Base-by-base conservation (phyloP, 2,888 invertebrate genomes). In the Scaptomyza reducta region DNA sequence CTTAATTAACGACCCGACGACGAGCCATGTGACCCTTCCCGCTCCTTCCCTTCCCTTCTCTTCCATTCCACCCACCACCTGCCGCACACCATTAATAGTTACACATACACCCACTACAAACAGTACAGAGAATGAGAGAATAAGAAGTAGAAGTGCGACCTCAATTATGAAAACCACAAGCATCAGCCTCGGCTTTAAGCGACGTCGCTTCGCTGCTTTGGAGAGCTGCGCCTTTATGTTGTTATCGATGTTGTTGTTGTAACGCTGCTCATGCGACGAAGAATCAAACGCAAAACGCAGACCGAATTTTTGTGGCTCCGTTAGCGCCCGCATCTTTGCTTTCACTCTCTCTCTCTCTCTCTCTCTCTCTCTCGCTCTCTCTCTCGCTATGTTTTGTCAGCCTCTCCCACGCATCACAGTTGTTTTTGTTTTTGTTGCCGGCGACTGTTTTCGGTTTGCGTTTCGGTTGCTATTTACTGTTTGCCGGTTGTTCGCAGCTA, bases 161-260 rank as follows among this genome's bases (percentile, higher is more conserved):
- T 80, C 86, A 86, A 83, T 84, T 86, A 86, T 84, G 86, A 86
- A 79, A 84, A 83, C 84, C 81, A 81, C 78, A 75, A 72, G 69
- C 74, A 55, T 59, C 77, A 72, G 65, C 31, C 50, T 33, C 41
- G 56, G 61, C 57, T 45, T 18, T 29, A 56, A 53, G 46, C 44
- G 42, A 46, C 47, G 33, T 35, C 35, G 56, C 56, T 53, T 61
- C 57, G 57, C 69, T 44, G 61, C 67, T 62, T 66, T 54, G 9
- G 35, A 14, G 44, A 38, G 14, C 49, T 49, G 31, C 35, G 49
- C 42, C 44, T 13, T 29, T 40, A 49, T 60, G 33, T 41, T 41
- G 29, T 40, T 59, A 35, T 45, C 59, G 51, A 11, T 42, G 29
- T 9, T 25, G 42, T 54, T 41, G 16, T 13, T 55, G 29, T 45